A percentile compares a stretch with the other conserved stretches of the same genome.
Conservation (phyloP, 2,797 vertebrate species). For the Sitta carolinensis region DNA sequence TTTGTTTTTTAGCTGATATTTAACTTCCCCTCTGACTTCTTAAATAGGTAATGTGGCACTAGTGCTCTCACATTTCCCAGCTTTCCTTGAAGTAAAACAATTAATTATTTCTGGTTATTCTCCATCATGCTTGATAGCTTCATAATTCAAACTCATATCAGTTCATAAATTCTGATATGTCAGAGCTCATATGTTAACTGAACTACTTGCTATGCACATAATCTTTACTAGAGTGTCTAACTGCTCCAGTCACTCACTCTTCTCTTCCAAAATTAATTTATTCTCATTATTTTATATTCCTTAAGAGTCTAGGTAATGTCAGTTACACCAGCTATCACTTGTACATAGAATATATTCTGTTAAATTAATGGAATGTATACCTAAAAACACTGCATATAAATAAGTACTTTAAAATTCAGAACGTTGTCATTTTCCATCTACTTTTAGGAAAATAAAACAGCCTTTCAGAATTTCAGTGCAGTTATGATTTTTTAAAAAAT, state of each 20-base stretch:
- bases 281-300: conserved; percentile 6
- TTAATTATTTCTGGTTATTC: background rate
- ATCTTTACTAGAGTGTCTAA: background rate
- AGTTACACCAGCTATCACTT: background rate
- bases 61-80: background rate
- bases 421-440: background rate
- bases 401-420: conserved; percentile 28
- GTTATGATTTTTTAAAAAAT: background rate
- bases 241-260: background rate
- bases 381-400: conserved; percentile 28
- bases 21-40: background rate
- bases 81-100: background rate
- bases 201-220: conserved; percentile 9
- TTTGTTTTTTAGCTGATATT: background rate
- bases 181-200: background rate
- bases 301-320: background rate
- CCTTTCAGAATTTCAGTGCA: background rate
- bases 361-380: background rate
- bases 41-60: background rate
- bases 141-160: background rate
- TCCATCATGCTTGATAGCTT: background rate
- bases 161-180: background rate
- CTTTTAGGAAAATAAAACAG: conserved; percentile 8
- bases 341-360: background rate
- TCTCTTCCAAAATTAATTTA: conserved; percentile 13